phyloP scores from a whole-genome alignment of 2,888 invertebrate genomes.

The Hedychridium roseum region DNA sequence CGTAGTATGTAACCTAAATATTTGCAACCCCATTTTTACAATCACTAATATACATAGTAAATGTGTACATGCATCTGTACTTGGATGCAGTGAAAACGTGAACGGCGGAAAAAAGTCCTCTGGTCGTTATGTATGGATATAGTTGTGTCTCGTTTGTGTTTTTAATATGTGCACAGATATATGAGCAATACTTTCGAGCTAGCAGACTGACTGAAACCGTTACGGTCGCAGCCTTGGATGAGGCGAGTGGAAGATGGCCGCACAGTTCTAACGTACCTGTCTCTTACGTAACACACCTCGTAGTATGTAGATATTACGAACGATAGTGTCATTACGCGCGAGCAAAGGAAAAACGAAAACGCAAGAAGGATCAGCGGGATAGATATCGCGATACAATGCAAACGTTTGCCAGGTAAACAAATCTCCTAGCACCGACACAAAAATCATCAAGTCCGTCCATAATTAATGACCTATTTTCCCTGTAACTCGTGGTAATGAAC shows the following conservation, averaged over 20 bases:
- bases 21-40: neutral
- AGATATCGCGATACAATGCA: no score
- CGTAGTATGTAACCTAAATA: no score
- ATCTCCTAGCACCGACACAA: no score
- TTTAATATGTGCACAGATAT: neutral
- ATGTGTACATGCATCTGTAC: neutral
- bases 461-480: no score
- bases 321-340: conserved; percentile 5
- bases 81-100: neutral
- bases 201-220: conserved; percentile 20
- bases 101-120: neutral
- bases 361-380: neutral
- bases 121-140: neutral
- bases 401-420: no score
- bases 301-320: conserved; percentile 12
- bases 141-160: no score
- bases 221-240: conserved; percentile 21
- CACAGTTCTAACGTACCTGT: conserved; percentile 16
- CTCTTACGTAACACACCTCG: conserved; percentile 23
- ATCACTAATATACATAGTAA: neutral
- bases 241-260: conserved; percentile 13
- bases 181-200: conserved; percentile 9
- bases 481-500: no score
- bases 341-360: conserved; percentile 1
- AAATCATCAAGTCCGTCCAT: no score